Evolutionary conservation across 2,113 vertebrate species (phyloP).

Genomic region (Morone saxatilis): DNA sequence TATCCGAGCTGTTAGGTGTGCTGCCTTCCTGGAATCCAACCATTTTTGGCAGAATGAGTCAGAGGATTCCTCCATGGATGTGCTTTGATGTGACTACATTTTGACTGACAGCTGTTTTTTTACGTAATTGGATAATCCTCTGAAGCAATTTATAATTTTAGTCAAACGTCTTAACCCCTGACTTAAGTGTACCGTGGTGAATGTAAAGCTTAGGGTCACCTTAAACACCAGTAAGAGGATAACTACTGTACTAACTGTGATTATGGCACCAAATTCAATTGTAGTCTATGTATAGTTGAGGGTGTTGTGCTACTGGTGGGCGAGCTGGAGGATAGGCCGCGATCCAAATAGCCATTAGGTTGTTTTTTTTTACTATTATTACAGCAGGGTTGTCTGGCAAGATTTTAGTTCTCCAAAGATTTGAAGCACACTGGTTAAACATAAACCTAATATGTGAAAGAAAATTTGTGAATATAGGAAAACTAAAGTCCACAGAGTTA

Average conservation of each 20-base stretch:
- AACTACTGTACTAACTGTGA: constrained; percentile 32
- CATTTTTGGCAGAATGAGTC: constrained; percentile 62
- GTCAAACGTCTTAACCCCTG: constrained; percentile 33
- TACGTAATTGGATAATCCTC: constrained; percentile 65
- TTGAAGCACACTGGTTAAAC: not conserved
- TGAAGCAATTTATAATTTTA: constrained; percentile 51
- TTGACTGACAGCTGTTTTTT: constrained; percentile 66
- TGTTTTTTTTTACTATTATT: constrained; percentile 10
- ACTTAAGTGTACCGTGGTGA: constrained; percentile 43
- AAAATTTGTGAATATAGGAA: not conserved
- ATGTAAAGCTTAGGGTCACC: constrained; percentile 38
- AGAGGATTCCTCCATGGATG: constrained; percentile 32
- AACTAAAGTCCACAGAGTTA: not conserved
- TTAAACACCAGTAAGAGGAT: constrained; percentile 39
- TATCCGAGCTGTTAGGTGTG: constrained; percentile 18
- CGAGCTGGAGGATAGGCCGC: not conserved
- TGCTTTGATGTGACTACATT: constrained; percentile 63
- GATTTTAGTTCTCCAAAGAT: not conserved
- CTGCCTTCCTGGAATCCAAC: constrained; percentile 49
- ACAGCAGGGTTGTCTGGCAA: not conserved
- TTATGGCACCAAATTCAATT: constrained; percentile 40
- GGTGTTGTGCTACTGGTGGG: constrained; percentile 30
- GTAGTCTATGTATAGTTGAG: constrained; percentile 45
- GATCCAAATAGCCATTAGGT: constrained; percentile 23
- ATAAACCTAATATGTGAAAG: not conserved